Percentiles rank a stretch among this genome's conserved stretches.
phyloP scores from a whole-genome alignment of 2,797 vertebrate species.

The Lepilemur ruficaudatus region DNA sequence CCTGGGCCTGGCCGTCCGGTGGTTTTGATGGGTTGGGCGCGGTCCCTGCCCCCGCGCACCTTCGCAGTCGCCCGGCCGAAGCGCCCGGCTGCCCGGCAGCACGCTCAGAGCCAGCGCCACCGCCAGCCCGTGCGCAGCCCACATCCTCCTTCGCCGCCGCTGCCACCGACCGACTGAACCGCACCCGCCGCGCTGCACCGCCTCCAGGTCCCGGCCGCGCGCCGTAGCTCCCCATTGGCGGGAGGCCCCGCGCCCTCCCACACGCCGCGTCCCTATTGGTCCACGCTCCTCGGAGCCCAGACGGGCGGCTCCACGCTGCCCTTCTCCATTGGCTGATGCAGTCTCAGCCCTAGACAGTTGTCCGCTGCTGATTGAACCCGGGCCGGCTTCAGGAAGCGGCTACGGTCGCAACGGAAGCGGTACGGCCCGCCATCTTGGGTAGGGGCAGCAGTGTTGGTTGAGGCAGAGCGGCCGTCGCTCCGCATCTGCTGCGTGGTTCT shows the following conservation, averaged over 20 bases:
- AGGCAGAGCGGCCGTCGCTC: fast-evolving
- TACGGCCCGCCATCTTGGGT: neutral
- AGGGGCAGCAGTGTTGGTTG: neutral
- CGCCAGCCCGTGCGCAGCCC: slow-evolving; percentile 85
- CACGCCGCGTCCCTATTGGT: slow-evolving; percentile 30
- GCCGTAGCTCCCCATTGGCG: slow-evolving; percentile 61
- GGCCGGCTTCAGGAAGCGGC: neutral
- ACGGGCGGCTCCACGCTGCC: slow-evolving; percentile 76
- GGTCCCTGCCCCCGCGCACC: slow-evolving; percentile 81
- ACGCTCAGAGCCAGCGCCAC: slow-evolving; percentile 89
- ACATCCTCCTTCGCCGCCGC: slow-evolving; percentile 77
- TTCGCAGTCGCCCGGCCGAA: slow-evolving; percentile 93
- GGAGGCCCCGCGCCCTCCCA: neutral
- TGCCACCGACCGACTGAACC: slow-evolving; percentile 57
- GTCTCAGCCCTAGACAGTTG: slow-evolving; percentile 82
- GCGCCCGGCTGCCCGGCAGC: slow-evolving; percentile 83
- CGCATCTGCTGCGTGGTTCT: fast-evolving
- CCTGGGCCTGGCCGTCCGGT: neutral
- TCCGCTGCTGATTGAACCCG: slow-evolving; percentile 82
- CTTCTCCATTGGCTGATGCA: slow-evolving; percentile 74
- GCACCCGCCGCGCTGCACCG: slow-evolving; percentile 52
- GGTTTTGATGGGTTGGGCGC: neutral
- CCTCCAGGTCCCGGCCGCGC: slow-evolving; percentile 32
- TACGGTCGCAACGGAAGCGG: neutral
- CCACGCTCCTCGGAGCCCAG: neutral